phyloP scores from a whole-genome alignment of 2,797 vertebrate species.

The Fundulus diaphanus region DNA sequence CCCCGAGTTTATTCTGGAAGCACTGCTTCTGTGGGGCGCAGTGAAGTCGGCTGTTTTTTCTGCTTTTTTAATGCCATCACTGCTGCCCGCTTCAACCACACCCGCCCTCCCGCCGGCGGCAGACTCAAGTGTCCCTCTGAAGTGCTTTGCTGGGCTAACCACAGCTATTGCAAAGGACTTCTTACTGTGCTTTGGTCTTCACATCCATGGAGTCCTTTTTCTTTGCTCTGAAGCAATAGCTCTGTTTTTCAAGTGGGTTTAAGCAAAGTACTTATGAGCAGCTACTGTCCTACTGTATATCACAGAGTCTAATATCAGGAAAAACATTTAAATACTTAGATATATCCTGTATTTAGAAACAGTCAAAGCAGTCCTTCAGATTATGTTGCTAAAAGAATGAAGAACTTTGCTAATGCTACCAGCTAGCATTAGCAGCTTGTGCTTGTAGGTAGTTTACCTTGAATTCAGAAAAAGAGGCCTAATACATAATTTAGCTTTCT shows the following conservation, averaged over 20 bases:
- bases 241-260: neutral
- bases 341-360: neutral
- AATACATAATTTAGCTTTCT: no score
- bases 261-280: neutral
- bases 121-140: conserved; percentile 55
- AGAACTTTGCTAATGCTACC: neutral
- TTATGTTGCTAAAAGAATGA: neutral
- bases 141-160: neutral
- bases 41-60: conserved; percentile 66
- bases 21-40: conserved; percentile 39
- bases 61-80: conserved; percentile 45
- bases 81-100: conserved; percentile 66
- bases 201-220: neutral
- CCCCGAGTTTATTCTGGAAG: conserved; percentile 72
- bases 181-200: neutral
- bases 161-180: conserved; percentile 8
- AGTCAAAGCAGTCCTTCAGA: neutral
- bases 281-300: neutral
- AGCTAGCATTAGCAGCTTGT: neutral
- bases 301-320: neutral
- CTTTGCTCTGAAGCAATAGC: neutral
- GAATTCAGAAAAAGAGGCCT: no score
- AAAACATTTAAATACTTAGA: neutral
- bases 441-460: no score
- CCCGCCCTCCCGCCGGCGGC: conserved; percentile 54